Evolutionary conservation across 2,797 vertebrate species (phyloP), one percentile per base, ranked within the genome.

Genomic region (Synanceia verrucosa): DNA sequence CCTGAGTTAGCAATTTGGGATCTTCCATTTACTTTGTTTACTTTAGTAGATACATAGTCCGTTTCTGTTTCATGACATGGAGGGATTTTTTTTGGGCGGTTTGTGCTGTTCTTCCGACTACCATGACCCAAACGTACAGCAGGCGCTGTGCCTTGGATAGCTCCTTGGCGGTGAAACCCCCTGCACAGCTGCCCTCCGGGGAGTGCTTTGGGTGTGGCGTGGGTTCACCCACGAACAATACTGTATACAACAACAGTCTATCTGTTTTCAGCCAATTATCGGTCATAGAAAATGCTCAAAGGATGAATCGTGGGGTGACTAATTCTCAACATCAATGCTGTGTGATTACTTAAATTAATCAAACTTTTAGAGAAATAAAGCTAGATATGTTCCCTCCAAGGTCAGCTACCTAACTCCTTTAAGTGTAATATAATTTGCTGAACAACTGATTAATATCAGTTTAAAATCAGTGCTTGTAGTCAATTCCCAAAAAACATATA

Each of bases 151-250:
- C 69, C 65, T 9, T 13, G 64, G 70, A 34, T 21, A 70, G 73
- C 79, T 81, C 63, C 55, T 66, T 70, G 71, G 83, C 65, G 76
- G 65, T 74, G 85, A 82, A 68, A n/a, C 85, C 87, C 89, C 83
- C 82, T 36, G 79, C 83, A 79, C 74, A 5, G 82, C 48, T 66
- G 11, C 69, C 69, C 84, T 74, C 79, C 53, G 47, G 82, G 88
- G 91, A 71, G 70, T 55, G 78, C 70, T 81, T 70, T 86, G 92
- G 92, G 92, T 91, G 92, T 92, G 92, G 92, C 90, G 82, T 79
- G 84, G 91, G 71, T 82, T 87, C 89, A 84, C 73, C 79, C 87
- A 83, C 79, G 36, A 84, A 88, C 88, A 88, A 82, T 70, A 52
- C 76, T 33, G 62, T 12, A 2, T 8, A 28, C 44, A 33, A 23